A percentile compares a stretch with the other conserved stretches of the same genome.
These are phyloP conservation scores for Tachina grossa DNA, from an alignment of 2,888 invertebrate genomes.

Conservation along the genomic window DNA sequence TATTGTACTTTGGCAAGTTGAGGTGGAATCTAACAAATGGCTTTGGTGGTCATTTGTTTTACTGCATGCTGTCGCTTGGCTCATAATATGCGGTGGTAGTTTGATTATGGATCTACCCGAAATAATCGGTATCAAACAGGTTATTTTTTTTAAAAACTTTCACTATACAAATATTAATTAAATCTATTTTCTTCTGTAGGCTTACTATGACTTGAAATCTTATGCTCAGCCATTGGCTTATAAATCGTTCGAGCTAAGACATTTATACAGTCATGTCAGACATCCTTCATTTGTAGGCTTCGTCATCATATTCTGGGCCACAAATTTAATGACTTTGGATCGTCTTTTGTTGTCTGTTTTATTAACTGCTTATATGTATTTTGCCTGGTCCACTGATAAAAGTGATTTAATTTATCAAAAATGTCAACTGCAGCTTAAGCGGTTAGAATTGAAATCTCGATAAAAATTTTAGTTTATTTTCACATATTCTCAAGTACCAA, in stretches of 20 bases:
- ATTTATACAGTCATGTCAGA: constrained; percentile 85
- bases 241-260: constrained; percentile 84
- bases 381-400: constrained; percentile 85
- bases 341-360: constrained; percentile 84
- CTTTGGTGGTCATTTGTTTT: constrained; percentile 84
- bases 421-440: constrained; percentile 83
- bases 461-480: constrained; percentile 7
- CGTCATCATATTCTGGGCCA: constrained; percentile 84
- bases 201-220: constrained; percentile 84
- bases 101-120: constrained; percentile 86
- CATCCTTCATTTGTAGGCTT: constrained; percentile 87
- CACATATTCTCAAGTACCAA: background rate
- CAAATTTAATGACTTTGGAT: constrained; percentile 86
- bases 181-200: constrained; percentile 75
- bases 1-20: constrained; percentile 84
- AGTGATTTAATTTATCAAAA: constrained; percentile 85
- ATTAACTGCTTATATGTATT: constrained; percentile 85
- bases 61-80: constrained; percentile 84
- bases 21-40: constrained; percentile 82
- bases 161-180: background rate
- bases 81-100: constrained; percentile 85
- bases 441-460: constrained; percentile 81
- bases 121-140: constrained; percentile 86
- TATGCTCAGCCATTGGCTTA: constrained; percentile 84
- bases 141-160: constrained; percentile 64